These are phyloP conservation scores for Dendroctonus ponderosae DNA, from an alignment of 1,140 invertebrate species.

Conservation along the genomic window DNA sequence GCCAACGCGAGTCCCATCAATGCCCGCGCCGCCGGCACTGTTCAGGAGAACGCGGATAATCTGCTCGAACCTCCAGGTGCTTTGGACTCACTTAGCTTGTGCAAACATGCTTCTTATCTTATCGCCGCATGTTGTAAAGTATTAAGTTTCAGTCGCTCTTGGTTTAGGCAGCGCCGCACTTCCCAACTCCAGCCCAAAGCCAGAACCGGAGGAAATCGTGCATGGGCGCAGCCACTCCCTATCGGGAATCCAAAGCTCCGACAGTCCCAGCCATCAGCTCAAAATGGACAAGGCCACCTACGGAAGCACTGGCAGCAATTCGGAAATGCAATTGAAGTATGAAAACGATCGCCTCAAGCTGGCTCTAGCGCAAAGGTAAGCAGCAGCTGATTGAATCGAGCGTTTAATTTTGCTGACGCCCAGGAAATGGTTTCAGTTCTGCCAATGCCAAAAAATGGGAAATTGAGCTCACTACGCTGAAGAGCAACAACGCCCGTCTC, in stretches of 20 bases:
- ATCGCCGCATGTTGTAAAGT: not conserved
- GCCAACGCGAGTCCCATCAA: slow-evolving; percentile 83
- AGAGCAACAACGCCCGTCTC: slow-evolving; percentile 92
- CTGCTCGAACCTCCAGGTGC: slow-evolving; percentile 55
- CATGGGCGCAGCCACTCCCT: slow-evolving; percentile 58
- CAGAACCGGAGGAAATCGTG: slow-evolving; percentile 42
- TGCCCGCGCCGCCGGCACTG: slow-evolving; percentile 59
- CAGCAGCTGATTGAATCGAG: too few species aligned
- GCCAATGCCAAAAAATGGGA: slow-evolving; percentile 99
- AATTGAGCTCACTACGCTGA: slow-evolving; percentile 91
- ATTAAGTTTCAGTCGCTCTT: not conserved
- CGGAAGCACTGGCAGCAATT: slow-evolving; percentile 50
- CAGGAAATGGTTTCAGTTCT: slow-evolving; percentile 63
- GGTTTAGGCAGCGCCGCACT: slow-evolving; percentile 38
- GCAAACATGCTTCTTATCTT: not conserved
- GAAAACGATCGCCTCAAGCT: slow-evolving; percentile 96
- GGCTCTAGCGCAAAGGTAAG: slow-evolving; percentile 89
- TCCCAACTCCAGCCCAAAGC: slow-evolving; percentile 18
- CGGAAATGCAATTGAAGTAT: slow-evolving; percentile 91
- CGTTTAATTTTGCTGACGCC: too few species aligned
- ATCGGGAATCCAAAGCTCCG: slow-evolving; percentile 55
- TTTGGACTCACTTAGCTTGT: too few species aligned
- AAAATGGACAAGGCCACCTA: slow-evolving; percentile 49
- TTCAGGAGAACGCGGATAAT: slow-evolving; percentile 50
- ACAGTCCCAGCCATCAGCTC: slow-evolving; percentile 63